These are phyloP conservation scores for Drosophila conformis DNA, from an alignment of 2,888 invertebrate genomes.

Conservation along the genomic window DNA sequence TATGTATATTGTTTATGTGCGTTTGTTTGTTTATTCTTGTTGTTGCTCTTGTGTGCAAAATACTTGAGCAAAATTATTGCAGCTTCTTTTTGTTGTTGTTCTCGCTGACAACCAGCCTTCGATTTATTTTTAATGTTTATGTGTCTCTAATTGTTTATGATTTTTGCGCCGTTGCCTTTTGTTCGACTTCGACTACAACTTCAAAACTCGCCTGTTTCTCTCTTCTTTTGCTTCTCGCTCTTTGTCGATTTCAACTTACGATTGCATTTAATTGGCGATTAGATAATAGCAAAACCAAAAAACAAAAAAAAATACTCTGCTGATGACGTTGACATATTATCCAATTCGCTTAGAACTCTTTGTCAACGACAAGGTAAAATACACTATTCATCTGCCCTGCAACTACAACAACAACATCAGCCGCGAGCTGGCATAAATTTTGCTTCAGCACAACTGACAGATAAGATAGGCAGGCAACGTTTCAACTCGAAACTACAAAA, in stretches of 20 bases:
- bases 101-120: conserved; percentile 71
- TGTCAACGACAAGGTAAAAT: conserved; percentile 35
- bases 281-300: conserved; percentile 59
- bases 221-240: background rate
- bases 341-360: conserved; percentile 58
- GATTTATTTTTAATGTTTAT: conserved; percentile 80
- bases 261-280: conserved; percentile 76
- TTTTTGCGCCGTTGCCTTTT: conserved; percentile 42
- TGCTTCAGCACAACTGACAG: conserved; percentile 68
- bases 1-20: conserved; percentile 69
- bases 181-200: conserved; percentile 16
- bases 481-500: conserved; percentile 28
- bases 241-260: conserved; percentile 38
- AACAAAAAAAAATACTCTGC: conserved; percentile 12
- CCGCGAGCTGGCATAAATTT: conserved; percentile 69
- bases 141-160: conserved; percentile 80
- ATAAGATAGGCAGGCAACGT: conserved; percentile 56
- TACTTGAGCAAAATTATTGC: conserved; percentile 76
- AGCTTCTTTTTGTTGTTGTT: conserved; percentile 66
- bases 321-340: conserved; percentile 63
- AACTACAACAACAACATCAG: conserved; percentile 2
- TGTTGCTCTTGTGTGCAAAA: conserved; percentile 54
- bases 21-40: conserved; percentile 37
- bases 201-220: conserved; percentile 11
- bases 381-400: conserved; percentile 8